phyloP scores from a whole-genome alignment of 2,888 invertebrate genomes.

The Folsomia candida region DNA sequence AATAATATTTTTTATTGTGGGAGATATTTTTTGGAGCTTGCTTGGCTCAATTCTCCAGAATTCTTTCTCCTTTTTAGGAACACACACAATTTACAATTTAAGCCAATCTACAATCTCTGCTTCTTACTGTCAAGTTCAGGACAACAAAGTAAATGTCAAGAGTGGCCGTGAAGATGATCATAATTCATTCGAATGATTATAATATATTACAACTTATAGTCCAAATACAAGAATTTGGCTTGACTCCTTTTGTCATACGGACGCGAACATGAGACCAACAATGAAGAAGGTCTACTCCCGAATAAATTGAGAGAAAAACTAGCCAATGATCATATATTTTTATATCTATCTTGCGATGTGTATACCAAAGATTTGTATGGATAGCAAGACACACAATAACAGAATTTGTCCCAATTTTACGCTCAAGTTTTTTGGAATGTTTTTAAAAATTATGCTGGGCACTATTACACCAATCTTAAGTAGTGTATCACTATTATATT shows the following conservation, averaged over 20 bases:
- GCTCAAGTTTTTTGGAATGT: too few species aligned
- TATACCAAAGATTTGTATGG: too few species aligned
- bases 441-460: too few species aligned
- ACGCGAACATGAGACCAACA: too few species aligned
- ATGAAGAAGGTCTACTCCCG: too few species aligned
- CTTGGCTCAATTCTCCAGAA: background rate
- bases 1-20: background rate
- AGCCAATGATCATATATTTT: too few species aligned
- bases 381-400: too few species aligned
- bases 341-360: too few species aligned
- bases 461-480: too few species aligned
- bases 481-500: too few species aligned
- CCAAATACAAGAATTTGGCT: background rate
- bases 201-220: background rate
- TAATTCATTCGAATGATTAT: conserved; percentile 1
- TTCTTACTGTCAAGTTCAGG: background rate
- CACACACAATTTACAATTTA: background rate
- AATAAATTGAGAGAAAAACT: too few species aligned
- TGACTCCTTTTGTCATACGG: background rate
- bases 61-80: conserved; percentile 1
- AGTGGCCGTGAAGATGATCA: background rate
- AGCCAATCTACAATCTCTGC: conserved; percentile 5
- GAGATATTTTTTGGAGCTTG: background rate
- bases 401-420: too few species aligned
- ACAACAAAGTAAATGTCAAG: conserved; percentile 5